These are phyloP conservation scores for Diorhabda sublineata DNA, from an alignment of 1,140 invertebrate genomes.

Conservation along the genomic window DNA sequence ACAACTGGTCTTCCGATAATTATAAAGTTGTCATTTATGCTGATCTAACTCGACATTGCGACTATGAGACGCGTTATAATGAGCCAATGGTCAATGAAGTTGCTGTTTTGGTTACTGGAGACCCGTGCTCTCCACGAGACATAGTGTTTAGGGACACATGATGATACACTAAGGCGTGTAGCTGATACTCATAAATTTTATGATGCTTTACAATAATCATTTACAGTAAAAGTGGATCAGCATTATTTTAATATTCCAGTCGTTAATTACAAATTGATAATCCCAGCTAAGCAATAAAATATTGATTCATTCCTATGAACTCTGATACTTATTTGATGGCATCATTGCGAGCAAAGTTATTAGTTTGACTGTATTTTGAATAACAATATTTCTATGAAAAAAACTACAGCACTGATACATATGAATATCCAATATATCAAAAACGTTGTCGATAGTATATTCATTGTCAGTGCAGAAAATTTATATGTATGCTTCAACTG, in stretches of 20 bases:
- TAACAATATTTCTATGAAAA: neutral
- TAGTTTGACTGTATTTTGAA: no score
- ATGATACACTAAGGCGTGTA: no score
- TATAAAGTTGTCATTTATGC: neutral
- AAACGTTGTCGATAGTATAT: neutral
- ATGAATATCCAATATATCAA: neutral
- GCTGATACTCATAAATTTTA: no score
- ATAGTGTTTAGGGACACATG: neutral
- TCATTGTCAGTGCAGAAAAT: neutral
- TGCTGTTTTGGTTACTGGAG: constrained; percentile 1
- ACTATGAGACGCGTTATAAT: neutral
- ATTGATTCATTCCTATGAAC: no score
- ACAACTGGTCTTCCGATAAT: neutral
- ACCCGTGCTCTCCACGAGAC: constrained; percentile 2
- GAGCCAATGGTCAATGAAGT: neutral
- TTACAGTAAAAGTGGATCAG: no score
- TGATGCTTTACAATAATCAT: no score
- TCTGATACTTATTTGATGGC: no score
- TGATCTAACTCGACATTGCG: neutral
- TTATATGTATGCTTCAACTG: neutral
- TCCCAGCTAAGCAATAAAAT: no score
- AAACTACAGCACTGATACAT: neutral
- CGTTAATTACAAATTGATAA: no score
- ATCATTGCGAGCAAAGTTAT: no score
- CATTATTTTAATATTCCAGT: no score